A percentile compares a stretch with the other conserved stretches of the same genome.
Evolutionary conservation across 2,113 vertebrate genomes (phyloP).

Genomic region (Ciconia stormi): DNA sequence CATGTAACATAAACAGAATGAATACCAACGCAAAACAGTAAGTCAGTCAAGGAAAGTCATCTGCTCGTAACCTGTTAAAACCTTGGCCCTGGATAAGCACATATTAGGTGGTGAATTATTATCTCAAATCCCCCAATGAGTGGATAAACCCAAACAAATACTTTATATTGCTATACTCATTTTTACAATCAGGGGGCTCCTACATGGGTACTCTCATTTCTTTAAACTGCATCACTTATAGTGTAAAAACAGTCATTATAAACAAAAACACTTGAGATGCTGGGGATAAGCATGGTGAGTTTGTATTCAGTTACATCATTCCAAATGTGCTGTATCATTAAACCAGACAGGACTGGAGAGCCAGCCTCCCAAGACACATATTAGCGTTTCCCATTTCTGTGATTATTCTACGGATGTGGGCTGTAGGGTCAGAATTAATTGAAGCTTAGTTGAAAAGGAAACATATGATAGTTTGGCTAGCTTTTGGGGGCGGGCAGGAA

Average conservation of each 20-base stretch:
- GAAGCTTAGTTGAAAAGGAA: neutral
- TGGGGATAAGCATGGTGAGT: neutral
- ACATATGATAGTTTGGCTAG: neutral
- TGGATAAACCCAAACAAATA: neutral
- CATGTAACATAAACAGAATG: neutral
- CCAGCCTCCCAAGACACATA: neutral
- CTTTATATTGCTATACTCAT: neutral
- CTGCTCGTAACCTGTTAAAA: neutral
- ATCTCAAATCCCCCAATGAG: neutral
- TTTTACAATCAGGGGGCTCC: neutral
- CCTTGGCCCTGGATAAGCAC: neutral
- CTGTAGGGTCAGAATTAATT: neutral
- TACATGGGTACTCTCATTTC: neutral
- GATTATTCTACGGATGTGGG: neutral
- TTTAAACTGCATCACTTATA: neutral
- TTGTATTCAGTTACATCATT: neutral
- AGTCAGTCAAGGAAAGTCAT: neutral
- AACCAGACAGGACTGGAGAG: neutral
- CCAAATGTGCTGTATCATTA: neutral
- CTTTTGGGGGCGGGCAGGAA: accelerated
- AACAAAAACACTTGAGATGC: neutral
- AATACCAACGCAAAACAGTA: neutral
- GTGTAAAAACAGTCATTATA: neutral
- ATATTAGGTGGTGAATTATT: neutral
- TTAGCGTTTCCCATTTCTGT: neutral